Evolutionary conservation across 2,113 vertebrate species (phyloP), one percentile per base, ranked within the genome.

Genomic region (Myotis lucifugus): DNA sequence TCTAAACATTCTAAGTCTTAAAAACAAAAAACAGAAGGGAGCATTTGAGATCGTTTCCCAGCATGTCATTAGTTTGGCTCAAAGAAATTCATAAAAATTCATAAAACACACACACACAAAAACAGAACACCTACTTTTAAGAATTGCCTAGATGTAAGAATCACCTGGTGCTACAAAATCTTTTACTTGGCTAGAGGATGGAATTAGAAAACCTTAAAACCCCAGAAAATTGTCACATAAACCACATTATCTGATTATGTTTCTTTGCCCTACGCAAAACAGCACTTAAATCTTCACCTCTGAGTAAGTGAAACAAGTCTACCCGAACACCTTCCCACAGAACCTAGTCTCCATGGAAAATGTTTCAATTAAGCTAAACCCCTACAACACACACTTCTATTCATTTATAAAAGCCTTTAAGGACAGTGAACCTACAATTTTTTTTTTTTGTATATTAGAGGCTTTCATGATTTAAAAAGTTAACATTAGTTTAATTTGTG

Each of bases 381-480:
- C 50, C 25, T 23, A 54, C 25, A 59, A 69, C 15, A n/a, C 27
- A 73, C 21, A 67, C 0, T 4, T 29, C 67, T 40, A 56, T 52
- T 59, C 76, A 50, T 15, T 56, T 79, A 54, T 29, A 42, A 29
- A 69, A 77, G 50, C 12, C 70, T 25, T 0, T 64, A 81, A 86
- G 37, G 6, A 76, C 13, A 70, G 13, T 1, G 3, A 29, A 25
- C 18, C 52, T n/a, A 37, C 11, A 52, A n/a, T 37, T 17, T 23
- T 19, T 27, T 37, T 37, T 85, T 61, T 74, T 50, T 50, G 9
- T 27, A 29, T 77, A 85, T 72, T 32, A 72, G n/a, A 79, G 14
- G 37, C 14, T 85, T 79, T 82, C 17, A 37, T 21, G 42, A 67
- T n/a, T n/a, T 85, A 85, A 74, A 70, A 78, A 82, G 70, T 84